phyloP scores from a whole-genome alignment of 2,113 vertebrate genomes.

The Camelus dromedarius region DNA sequence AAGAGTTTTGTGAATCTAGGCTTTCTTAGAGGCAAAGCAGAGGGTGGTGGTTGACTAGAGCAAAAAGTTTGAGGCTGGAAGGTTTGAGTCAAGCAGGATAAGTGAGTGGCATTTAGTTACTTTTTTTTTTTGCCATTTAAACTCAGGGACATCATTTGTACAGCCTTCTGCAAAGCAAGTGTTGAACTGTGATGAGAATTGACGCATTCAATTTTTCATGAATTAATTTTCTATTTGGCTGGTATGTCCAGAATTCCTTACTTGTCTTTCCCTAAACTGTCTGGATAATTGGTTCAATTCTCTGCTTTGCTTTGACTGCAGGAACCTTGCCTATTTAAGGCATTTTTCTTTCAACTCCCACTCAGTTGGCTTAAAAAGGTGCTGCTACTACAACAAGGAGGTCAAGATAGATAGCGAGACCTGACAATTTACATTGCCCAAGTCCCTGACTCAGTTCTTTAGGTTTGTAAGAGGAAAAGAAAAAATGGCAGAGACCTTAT shows the following conservation, averaged over 20 bases:
- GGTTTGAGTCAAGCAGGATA: background rate
- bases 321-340: background rate
- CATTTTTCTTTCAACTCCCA: conserved; percentile 35
- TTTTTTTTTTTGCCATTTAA: background rate
- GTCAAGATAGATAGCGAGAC: background rate
- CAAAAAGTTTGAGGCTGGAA: background rate
- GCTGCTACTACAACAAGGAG: background rate
- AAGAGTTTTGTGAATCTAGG: background rate
- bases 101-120: conserved; percentile 16
- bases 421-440: conserved; percentile 26
- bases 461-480: background rate
- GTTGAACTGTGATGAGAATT: background rate
- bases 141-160: background rate
- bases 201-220: conserved; percentile 47
- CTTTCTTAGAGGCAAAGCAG: background rate
- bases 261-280: conserved; percentile 37
- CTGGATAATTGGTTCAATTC: conserved; percentile 55
- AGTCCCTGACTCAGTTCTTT: background rate
- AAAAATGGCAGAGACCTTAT: background rate
- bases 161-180: background rate
- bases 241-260: conserved; percentile 11
- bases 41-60: background rate
- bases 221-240: conserved; percentile 36
- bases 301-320: background rate
- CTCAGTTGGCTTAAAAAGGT: background rate